Percentiles rank a stretch among this genome's conserved stretches.
Conservation (phyloP, 2,888 invertebrate species). For the Asteroscopus sphinx region DNA sequence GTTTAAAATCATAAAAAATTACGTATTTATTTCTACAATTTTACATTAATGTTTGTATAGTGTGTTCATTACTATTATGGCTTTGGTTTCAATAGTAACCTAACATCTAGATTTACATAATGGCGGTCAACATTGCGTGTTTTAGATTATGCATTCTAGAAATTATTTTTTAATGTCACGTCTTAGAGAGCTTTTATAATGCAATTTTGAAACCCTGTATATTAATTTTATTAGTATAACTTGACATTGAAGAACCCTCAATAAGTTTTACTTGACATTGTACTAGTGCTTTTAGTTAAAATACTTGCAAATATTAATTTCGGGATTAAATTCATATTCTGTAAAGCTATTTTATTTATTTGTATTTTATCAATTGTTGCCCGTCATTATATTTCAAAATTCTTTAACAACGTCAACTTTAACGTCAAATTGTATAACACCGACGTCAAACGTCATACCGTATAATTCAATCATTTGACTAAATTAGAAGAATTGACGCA, state of each 20-base stretch:
- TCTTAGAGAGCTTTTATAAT: too few relatives aligned
- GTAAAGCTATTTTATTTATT: background rate
- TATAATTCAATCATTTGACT: constrained; percentile 12
- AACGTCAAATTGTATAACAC: constrained; percentile 7
- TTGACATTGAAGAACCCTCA: too few relatives aligned
- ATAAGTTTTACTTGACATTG: too few relatives aligned
- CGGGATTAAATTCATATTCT: background rate
- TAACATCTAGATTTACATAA: constrained; percentile 30
- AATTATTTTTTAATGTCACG: too few relatives aligned
- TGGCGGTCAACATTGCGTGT: constrained; percentile 7
- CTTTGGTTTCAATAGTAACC: constrained; percentile 52
- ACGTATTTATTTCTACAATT: too few relatives aligned
- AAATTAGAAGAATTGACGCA: constrained; percentile 13
- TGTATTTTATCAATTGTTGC: too few relatives aligned
- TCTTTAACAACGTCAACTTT: constrained; percentile 12
- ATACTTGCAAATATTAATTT: too few relatives aligned
- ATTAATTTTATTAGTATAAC: too few relatives aligned
- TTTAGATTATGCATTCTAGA: background rate
- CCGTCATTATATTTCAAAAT: constrained; percentile 35
- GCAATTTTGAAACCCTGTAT: too few relatives aligned
- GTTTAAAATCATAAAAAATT: too few relatives aligned
- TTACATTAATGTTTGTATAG: background rate
- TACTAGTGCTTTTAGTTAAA: too few relatives aligned
- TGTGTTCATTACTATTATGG: constrained; percentile 17
- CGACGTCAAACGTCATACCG: constrained; percentile 8